Evolutionary conservation across 2,888 invertebrate species (phyloP), one percentile per base, ranked within the genome.

Genomic region (Aphodius sticticus): DNA sequence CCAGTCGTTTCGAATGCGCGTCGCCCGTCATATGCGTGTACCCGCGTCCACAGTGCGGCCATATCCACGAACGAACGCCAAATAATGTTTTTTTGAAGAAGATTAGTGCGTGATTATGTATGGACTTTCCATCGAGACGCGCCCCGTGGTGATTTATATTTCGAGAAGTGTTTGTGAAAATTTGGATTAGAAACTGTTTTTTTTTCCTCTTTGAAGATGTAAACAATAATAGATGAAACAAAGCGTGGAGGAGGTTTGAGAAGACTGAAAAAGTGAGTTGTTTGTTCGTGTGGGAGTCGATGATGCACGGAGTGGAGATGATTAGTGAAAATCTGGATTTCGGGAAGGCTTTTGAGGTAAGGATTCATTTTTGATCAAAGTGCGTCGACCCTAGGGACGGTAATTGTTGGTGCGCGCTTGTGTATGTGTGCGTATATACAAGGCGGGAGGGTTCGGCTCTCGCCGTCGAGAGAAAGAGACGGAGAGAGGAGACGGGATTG

Each of bases 1-100:
- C 74, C 74, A 74, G 74, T 74, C 74, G 74, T 74, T 36, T 16
- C 74, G 53, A 53, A 53, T 5, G 53, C 74, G 74, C 37, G 37
- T 36, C 74, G 9, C 35, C 74, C n/a, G 37, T 71, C 71, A 35
- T 71, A 71, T 26, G 71, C 71, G 16, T 26, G 35, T 16, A 53
- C 53, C 53, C 53, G 53, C 53, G 53, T 53, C 53, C 53, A 53
- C 53, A 53, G 53, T 53, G 12, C 53, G 53, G 53, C 53, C 53
- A 53, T 53, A 53, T 53, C 53, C 12, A 53, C 53, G 12, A 7
- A 53, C 53, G 53, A 53, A 26, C 26, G 26, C 26, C 26, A 26
- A 26, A 26, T 26, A 26, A 26, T 26, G 26, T 26, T 26, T 26
- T 26, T 26, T 26, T 26, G 26, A 26, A 26, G 26, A 26, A 53